Evolutionary conservation across 2,888 invertebrate species (phyloP).

Genomic region (Malthinus flaveolus): DNA sequence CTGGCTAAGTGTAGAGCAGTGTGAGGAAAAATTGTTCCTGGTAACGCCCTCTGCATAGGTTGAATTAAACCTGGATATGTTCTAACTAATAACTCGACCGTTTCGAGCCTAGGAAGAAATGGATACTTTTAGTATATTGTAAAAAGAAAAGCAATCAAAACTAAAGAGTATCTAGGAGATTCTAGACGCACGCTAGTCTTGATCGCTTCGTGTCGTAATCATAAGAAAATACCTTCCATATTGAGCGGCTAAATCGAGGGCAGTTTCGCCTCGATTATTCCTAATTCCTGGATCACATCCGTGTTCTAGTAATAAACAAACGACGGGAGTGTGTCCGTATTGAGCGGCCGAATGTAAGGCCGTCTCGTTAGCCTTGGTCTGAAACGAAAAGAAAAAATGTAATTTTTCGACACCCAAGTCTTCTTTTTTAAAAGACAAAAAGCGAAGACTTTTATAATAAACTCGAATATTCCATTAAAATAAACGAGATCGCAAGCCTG

Average conservation of each 20-base stretch:
- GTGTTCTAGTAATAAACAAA: slow-evolving; percentile 78
- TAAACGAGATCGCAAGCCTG: slow-evolving; percentile 22
- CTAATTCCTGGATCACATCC: slow-evolving; percentile 87
- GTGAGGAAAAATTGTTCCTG: slow-evolving; percentile 64
- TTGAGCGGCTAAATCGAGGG: slow-evolving; percentile 92
- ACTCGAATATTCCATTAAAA: slow-evolving; percentile 30
- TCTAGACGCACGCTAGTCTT: neutral
- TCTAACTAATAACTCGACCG: slow-evolving; percentile 83
- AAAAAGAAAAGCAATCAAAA: neutral
- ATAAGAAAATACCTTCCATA: slow-evolving; percentile 69
- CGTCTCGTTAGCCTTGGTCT: slow-evolving; percentile 90
- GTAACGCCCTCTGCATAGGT: slow-evolving; percentile 64
- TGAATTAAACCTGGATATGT: slow-evolving; percentile 83
- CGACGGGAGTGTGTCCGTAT: slow-evolving; percentile 87
- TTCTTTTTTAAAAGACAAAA: neutral
- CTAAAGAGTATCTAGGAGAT: neutral
- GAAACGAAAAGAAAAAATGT: slow-evolving; percentile 42
- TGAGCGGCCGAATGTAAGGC: slow-evolving; percentile 92
- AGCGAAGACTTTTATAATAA: slow-evolving; percentile 19
- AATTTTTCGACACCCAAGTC: neutral
- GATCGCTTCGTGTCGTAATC: neutral
- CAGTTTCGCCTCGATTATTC: slow-evolving; percentile 86
- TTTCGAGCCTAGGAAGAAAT: slow-evolving; percentile 67
- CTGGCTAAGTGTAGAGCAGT: slow-evolving; percentile 93
- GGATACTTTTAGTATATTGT: neutral